Evolutionary conservation across 2,888 invertebrate genomes (phyloP).

Genomic region (Eretmocerus hayati): DNA sequence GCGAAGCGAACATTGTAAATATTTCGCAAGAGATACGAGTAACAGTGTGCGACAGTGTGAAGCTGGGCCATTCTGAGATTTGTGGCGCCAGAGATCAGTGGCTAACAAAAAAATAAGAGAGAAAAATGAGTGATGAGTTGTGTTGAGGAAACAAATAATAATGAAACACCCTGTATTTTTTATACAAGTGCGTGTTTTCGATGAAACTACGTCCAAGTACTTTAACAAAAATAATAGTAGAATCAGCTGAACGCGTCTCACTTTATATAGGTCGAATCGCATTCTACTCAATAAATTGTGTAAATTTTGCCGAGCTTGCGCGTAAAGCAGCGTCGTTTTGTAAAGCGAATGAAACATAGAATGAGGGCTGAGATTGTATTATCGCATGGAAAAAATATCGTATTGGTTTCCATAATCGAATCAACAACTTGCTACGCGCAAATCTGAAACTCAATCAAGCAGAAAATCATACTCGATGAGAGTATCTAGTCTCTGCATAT

Average conservation of each 20-base stretch:
- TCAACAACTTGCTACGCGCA: conserved; percentile 23
- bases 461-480: conserved; percentile 23
- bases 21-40: conserved; percentile 10
- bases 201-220: conserved; percentile 24
- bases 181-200: conserved; percentile 24
- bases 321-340: conserved; percentile 14
- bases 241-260: conserved; percentile 19
- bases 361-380: conserved; percentile 1
- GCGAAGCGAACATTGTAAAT: conserved; percentile 23
- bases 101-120: conserved; percentile 12
- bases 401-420: conserved; percentile 14
- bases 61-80: conserved; percentile 11
- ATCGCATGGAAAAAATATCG: neutral
- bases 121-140: neutral
- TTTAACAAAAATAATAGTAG: conserved; percentile 16
- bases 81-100: conserved; percentile 12
- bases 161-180: conserved; percentile 26
- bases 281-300: conserved; percentile 22
- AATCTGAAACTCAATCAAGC: conserved; percentile 21
- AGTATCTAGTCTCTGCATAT: conserved; percentile 26
- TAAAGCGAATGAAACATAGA: conserved; percentile 3
- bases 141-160: conserved; percentile 14
- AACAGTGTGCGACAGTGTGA: conserved; percentile 12
- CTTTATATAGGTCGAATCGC: conserved; percentile 16
- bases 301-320: conserved; percentile 19